Percentiles rank a stretch among this genome's conserved stretches.
These are phyloP conservation scores for Neelides sp. DNA, from an alignment of 1,140 invertebrate species.

Conservation along the genomic window DNA sequence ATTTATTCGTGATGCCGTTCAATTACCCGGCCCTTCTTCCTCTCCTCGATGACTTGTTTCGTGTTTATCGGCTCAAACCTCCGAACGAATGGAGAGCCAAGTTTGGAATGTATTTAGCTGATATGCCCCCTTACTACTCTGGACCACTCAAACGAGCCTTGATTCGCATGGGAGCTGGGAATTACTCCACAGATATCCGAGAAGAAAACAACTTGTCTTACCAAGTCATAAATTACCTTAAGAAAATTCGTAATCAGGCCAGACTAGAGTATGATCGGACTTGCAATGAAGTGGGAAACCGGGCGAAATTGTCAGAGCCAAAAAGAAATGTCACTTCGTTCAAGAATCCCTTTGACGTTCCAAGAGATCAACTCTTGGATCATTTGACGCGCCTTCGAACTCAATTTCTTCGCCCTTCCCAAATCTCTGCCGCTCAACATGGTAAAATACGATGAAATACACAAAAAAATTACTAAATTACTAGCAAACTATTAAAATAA, in stretches of 20 bases:
- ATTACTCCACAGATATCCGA: constrained; percentile 68
- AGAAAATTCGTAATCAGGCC: constrained; percentile 87
- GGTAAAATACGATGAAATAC: constrained; percentile 12
- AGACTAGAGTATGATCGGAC: constrained; percentile 89
- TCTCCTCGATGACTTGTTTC: constrained; percentile 82
- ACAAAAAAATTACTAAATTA: neutral
- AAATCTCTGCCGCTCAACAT: constrained; percentile 26
- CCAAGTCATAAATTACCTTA: constrained; percentile 84
- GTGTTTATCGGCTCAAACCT: constrained; percentile 76
- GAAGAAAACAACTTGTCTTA: constrained; percentile 90
- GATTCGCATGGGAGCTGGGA: constrained; percentile 69
- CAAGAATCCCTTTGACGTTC: constrained; percentile 92
- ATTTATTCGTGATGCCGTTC: constrained; percentile 95
- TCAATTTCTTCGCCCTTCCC: constrained; percentile 68
- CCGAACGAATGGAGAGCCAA: constrained; percentile 76
- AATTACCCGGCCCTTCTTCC: constrained; percentile 93
- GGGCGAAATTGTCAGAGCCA: constrained; percentile 17
- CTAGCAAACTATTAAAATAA: neutral
- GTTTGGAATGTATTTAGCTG: constrained; percentile 85
- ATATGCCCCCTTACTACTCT: constrained; percentile 93
- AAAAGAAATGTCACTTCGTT: constrained; percentile 56
- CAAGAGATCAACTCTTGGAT: constrained; percentile 72
- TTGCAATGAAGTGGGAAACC: constrained; percentile 56
- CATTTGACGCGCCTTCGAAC: constrained; percentile 86
- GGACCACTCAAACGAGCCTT: constrained; percentile 75